phyloP scores from a whole-genome alignment of 2,113 vertebrate species.

The Tetrax tetrax region DNA sequence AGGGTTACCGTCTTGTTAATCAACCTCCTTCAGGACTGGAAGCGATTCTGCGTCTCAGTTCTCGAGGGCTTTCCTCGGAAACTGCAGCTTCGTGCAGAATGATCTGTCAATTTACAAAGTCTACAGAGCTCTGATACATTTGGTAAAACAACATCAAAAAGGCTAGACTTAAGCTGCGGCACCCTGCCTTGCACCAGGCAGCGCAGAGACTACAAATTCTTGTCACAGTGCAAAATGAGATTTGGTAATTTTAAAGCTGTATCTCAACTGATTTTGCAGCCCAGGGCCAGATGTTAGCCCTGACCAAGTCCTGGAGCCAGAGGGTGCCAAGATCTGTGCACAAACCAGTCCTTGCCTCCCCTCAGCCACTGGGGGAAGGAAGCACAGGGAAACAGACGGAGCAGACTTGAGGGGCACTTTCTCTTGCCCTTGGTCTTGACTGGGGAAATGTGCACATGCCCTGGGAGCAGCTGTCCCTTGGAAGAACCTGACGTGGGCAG shows the following conservation, averaged over 20 bases:
- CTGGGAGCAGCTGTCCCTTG: not conserved
- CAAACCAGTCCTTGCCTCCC: not conserved
- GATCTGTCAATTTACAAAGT: not conserved
- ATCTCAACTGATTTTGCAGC: not conserved
- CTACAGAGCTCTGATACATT: not conserved
- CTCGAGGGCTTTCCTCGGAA: not conserved
- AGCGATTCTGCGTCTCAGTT: not conserved
- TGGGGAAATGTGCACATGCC: not conserved
- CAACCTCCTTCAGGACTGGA: constrained; percentile 34
- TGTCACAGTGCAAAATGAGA: not conserved
- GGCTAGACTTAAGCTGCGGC: not conserved
- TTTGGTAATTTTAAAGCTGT: not conserved
- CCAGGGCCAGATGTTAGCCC: not conserved
- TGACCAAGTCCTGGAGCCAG: not conserved
- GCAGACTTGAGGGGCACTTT: not conserved
- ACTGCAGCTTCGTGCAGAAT: not conserved
- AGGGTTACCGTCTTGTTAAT: constrained; percentile 55
- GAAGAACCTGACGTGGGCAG: not conserved
- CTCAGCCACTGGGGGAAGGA: not conserved
- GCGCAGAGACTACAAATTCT: not conserved
- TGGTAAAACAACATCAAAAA: not conserved
- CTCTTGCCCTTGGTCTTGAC: not conserved
- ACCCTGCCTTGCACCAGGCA: not conserved
- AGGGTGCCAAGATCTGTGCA: not conserved
- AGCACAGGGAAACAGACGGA: not conserved